Conservation (phyloP, 1,140 invertebrate species). For the Littorina saxatilis region DNA sequence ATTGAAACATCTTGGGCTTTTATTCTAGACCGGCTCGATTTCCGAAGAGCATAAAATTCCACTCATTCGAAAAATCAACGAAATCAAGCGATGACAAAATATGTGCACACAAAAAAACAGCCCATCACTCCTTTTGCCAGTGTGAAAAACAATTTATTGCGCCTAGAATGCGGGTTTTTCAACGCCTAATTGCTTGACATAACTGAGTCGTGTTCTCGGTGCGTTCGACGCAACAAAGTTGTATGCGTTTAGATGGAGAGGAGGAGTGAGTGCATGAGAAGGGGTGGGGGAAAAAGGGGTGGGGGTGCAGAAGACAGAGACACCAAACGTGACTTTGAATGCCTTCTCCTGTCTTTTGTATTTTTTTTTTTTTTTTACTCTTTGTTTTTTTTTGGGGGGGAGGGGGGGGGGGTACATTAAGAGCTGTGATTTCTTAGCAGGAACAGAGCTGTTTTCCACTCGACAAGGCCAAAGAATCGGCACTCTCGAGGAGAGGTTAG, state of each 20-base stretch:
- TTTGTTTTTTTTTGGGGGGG: background rate
- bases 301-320: too few species aligned
- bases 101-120: conserved; percentile 16
- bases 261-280: too few species aligned
- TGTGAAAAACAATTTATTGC: background rate
- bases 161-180: conserved; percentile 9
- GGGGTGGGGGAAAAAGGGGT: too few species aligned
- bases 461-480: too few species aligned
- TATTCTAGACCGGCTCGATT: background rate
- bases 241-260: too few species aligned
- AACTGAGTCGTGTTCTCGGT: background rate
- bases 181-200: background rate
- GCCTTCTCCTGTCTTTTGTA: too few species aligned
- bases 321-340: too few species aligned
- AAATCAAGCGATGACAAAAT: conserved; percentile 18
- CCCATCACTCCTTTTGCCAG: background rate
- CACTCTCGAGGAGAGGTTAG: too few species aligned
- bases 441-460: conserved; percentile 5
- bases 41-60: background rate
- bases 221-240: too few species aligned
- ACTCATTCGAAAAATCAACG: conserved; percentile 1
- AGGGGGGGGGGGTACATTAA: background rate
- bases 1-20: too few species aligned
- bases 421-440: background rate
- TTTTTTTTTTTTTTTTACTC: background rate